Evolutionary conservation across 2,888 invertebrate genomes (phyloP).

Genomic region (Heliconius sara): DNA sequence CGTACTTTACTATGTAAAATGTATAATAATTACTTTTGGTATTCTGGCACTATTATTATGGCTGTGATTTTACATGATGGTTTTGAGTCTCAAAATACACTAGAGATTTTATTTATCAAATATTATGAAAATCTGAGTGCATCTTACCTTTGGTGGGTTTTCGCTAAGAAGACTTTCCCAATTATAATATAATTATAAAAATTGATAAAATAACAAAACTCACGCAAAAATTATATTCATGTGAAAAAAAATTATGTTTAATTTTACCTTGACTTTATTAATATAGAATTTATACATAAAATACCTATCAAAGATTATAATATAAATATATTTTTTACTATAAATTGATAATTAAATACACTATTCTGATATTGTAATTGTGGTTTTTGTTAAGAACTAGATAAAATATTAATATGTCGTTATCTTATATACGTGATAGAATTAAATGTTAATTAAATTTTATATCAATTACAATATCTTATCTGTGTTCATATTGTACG

Average conservation of each 20-base stretch:
- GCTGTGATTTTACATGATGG: neutral
- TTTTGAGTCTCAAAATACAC: too few species aligned
- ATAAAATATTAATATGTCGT: neutral
- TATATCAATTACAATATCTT: conserved; percentile 2
- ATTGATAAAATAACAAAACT: too few species aligned
- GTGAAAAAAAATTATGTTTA: neutral
- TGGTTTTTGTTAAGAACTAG: neutral
- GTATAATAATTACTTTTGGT: neutral
- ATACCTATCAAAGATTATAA: neutral
- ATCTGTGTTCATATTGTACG: conserved; percentile 16
- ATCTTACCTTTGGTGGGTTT: neutral
- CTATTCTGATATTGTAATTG: neutral
- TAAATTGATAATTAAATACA: neutral
- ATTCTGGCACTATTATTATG: neutral
- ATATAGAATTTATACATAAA: neutral
- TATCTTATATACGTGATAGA: conserved; percentile 2
- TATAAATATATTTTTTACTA: neutral
- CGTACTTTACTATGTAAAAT: too few species aligned
- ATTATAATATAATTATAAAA: too few species aligned
- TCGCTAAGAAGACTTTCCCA: too few species aligned
- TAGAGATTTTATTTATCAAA: neutral
- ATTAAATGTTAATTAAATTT: conserved; percentile 32
- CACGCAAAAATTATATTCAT: too few species aligned
- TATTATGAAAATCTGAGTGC: neutral
- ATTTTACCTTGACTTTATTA: neutral